Evolutionary conservation across 2,113 vertebrate genomes (phyloP), one percentile per base, ranked within the genome.

Genomic region (Opisthocomus hoazin): DNA sequence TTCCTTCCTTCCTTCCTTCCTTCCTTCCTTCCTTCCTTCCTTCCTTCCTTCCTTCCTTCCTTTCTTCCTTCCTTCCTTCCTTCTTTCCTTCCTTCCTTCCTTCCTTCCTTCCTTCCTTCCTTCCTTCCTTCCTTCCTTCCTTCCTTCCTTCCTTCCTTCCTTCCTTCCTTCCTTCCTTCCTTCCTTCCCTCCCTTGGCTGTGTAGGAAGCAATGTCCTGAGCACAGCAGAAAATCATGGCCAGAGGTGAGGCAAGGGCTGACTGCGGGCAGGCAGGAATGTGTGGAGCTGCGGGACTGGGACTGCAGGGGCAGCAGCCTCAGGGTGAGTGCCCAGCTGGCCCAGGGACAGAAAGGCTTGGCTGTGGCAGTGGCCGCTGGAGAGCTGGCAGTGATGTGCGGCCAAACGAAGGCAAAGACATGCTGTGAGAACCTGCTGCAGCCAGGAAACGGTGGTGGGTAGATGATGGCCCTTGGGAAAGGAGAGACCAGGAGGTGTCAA

Each of bases 311-410:
- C 21, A 29, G 20, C 46, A 39, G 46, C 27, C 39, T 48, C 2
- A 1, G 3, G 5, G 14, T 2, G 0, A 63, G n/a, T 18, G 20
- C 11, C 39, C 5, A 2, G 39, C n/a, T 77, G 79, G 24, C 13
- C 48, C 7, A 2, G n/a, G 19, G 32, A 26, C 54, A 66, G 48
- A 27, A 51, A 13, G 22, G 14, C 7, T 53, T 32, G n/a, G 41
- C 32, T 1, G 1, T 15, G 14, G 11, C 7, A 7, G 20, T 50
- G 48, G 32, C 46, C 1, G 2, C 50, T 36, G 43, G 21, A 45
- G 36, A 61, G 51, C 39, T 39, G 46, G 26, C 4, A 2, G n/a
- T 26, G 27, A 21, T 53, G 26, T 1, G 1, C 34, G 37, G 7
- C 53, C 51, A 56, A 54, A 19, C 1, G 2, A 36, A 76, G 41